These are phyloP conservation scores for Odiellus spinosus DNA, from an alignment of 2,888 invertebrate species.

Conservation along the genomic window DNA sequence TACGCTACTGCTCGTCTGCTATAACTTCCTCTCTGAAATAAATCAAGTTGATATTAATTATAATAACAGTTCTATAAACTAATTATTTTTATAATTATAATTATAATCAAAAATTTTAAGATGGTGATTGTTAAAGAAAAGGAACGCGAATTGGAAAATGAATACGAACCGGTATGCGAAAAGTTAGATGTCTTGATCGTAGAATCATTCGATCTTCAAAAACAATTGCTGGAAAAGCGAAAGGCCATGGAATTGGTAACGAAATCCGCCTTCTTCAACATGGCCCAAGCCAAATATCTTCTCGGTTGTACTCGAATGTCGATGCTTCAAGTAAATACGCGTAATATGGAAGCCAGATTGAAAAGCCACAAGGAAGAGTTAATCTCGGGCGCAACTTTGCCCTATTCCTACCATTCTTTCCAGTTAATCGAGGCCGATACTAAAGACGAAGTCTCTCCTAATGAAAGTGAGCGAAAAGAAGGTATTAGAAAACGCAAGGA, in stretches of 20 bases:
- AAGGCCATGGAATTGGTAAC: slow-evolving; percentile 8
- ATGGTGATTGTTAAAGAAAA: too few species aligned
- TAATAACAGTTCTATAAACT: too few species aligned
- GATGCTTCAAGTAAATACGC: slow-evolving; percentile 9
- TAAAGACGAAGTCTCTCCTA: background rate
- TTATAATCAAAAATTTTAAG: too few species aligned
- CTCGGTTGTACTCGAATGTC: slow-evolving; percentile 10
- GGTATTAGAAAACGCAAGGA: background rate
- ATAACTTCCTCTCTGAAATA: too few species aligned
- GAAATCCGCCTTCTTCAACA: slow-evolving; percentile 11
- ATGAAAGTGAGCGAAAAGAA: background rate
- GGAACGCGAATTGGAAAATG: too few species aligned
- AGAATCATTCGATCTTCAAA: slow-evolving; percentile 5
- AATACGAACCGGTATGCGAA: slow-evolving; percentile 5
- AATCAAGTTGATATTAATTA: too few species aligned
- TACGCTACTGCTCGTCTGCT: too few species aligned
- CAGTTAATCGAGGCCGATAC: background rate
- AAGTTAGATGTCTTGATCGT: slow-evolving; percentile 9
- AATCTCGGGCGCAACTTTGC: background rate
- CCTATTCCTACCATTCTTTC: too few species aligned
- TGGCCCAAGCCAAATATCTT: slow-evolving; percentile 11
- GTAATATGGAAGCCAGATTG: slow-evolving; percentile 4
- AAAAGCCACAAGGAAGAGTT: background rate
- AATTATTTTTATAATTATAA: too few species aligned
- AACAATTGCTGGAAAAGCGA: slow-evolving; percentile 8